A percentile compares a stretch with the other conserved stretches of the same genome.
Evolutionary conservation across 2,888 invertebrate genomes (phyloP).

Genomic region (Cephus nigrinus): DNA sequence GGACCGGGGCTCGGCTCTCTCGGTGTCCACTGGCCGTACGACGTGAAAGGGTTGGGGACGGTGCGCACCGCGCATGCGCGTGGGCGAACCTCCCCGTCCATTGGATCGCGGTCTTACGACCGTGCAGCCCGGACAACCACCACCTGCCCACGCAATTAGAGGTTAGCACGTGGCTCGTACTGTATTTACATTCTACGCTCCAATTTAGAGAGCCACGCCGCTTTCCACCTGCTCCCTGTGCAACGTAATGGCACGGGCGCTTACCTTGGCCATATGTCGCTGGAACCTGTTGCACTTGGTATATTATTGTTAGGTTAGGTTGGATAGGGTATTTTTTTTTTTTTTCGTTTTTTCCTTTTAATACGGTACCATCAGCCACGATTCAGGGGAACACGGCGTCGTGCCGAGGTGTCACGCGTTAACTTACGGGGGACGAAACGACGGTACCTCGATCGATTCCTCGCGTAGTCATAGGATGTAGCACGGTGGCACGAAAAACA

Average conservation of each 20-base stretch:
- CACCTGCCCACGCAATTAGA: constrained; percentile 46
- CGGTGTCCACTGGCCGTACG: neutral
- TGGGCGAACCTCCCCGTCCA: neutral
- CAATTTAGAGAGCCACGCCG: constrained; percentile 19
- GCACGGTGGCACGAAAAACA: neutral
- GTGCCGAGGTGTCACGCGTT: neutral
- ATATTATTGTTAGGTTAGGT: neutral
- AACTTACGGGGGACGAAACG: neutral
- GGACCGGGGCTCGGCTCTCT: neutral
- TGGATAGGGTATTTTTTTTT: neutral
- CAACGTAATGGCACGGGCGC: neutral
- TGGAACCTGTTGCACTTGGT: constrained; percentile 16
- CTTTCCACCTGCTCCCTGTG: constrained; percentile 28
- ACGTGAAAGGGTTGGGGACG: neutral
- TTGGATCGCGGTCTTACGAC: neutral
- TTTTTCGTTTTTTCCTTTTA: neutral
- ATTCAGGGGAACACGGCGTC: neutral
- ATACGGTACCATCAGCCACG: neutral
- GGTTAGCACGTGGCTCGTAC: constrained; percentile 33
- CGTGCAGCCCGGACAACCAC: constrained; percentile 21
- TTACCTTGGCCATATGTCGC: neutral
- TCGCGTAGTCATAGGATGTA: neutral
- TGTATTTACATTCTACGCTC: constrained; percentile 19
- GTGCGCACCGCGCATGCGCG: neutral
- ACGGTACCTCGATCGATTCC: neutral